Evolutionary conservation across 2,888 invertebrate species (phyloP), one percentile per base, ranked within the genome.

Genomic region (Heteropelma amictum): DNA sequence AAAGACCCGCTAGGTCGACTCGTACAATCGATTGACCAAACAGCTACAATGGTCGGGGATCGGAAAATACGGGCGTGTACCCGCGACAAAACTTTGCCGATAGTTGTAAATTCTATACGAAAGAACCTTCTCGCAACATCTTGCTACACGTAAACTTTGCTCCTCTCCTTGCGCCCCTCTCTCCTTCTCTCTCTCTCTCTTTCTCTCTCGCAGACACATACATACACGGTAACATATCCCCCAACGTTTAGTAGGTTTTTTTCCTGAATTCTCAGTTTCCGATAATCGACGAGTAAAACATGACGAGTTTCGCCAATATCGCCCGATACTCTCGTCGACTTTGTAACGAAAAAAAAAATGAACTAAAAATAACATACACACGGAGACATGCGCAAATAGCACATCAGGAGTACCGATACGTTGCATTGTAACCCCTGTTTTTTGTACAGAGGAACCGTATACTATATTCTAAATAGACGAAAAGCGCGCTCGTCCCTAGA

Each of bases 381-480:
- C 26, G 17, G 14, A 61, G 14, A 17, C 23, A 42, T 30, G 17
- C 40, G 23, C 38, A 26, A 56, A 38, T 40, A 21, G 38, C 49
- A 38, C 38, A 51, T 17, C 10, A 0, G 17, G 21, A 60, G 47
- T 35, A 38, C 21, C 19, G 10, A 40, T 7, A 40, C 51, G 12
- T 40, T 12, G 33, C 19, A 53, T 23, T 33, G 47, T 47, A 28
- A 64, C 19, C 38, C 42, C 53, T 38, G 30, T 79, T 75, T 81
- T 81, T 81, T 79, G 73, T 80, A 78, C 75, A 70, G 72, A 76
- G 51, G 76, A 75, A 76, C 72, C 78, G 79, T 76, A 79, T 77
- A 80, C 79, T 82, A 81, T 86, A 86, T 84, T 87, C 85, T 86
- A 85, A 85, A 86, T 85, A 85, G 84, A 80, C 79, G 80, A 80